Base-by-base conservation (phyloP, 2,888 invertebrate species). In the Hemaris fuciformis region DNA sequence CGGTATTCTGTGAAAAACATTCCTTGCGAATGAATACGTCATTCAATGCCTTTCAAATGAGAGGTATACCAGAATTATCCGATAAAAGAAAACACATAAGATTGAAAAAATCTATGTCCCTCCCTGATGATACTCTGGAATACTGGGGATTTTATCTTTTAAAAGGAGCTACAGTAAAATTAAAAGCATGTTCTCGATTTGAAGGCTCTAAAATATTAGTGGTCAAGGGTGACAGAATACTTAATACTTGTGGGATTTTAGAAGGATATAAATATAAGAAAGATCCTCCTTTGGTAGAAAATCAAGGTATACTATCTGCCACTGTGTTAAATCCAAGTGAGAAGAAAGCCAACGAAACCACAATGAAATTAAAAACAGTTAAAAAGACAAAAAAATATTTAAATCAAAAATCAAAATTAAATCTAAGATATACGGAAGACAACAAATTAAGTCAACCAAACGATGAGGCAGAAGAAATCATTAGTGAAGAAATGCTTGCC, bases 81-180 rank as follows among this genome's bases (percentile, higher is more conserved):
- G 89, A 93, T 62, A 95, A 94, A 74, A 94, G 94, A 59, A 96
- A 96, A 83, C 96, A 96, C 76, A 95, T 97, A 70, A 91, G 95
- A 69, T 87, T 97, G 71, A 96, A 95, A 80, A 97, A 97, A 79
- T 96, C 96, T 5, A 96, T 97, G 96, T 94, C 93, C 1, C 85
- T 97, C 66, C 97, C 96, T 0, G 97, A 97, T 81, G 97, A 97
- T 75, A 97, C 97, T 8, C 86, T 97, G 38, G 97, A 97, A 83
- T 97, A 97, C 83, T 97, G 97, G 97, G 97, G 97, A 2, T 97
- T 97, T 87, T 97, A 96, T 87, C 89, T 97, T 56, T 89, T 96
- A 57, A 94, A 95, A 84, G 97, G 97, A 23, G 96, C 97, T 1
- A 94, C 94, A 10, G 97, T 97, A 1, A 94, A 94, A 68, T 87